phyloP scores from a whole-genome alignment of 2,888 invertebrate genomes.

The Synergus itoensis region DNA sequence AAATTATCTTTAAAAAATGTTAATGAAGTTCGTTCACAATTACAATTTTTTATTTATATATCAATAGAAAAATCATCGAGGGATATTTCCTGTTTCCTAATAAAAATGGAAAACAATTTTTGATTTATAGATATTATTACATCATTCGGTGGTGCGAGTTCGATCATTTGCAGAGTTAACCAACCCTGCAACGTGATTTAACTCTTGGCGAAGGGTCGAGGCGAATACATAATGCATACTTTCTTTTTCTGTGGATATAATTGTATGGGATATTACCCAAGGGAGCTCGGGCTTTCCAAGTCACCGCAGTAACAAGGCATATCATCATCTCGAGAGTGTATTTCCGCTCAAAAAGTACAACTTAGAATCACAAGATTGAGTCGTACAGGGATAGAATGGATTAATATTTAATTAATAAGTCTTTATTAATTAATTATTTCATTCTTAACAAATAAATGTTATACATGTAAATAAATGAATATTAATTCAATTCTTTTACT shows the following conservation, averaged over 20 bases:
- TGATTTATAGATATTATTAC: neutral
- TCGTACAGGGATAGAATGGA: too few species aligned
- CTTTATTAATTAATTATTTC: too few species aligned
- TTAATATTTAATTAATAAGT: too few species aligned
- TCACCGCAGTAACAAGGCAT: constrained; percentile 75
- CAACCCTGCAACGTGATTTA: constrained; percentile 75
- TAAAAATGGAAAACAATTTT: constrained; percentile 1
- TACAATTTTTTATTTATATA: too few species aligned
- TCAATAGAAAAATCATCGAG: neutral
- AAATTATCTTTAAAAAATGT: neutral
- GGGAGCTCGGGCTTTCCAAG: constrained; percentile 68
- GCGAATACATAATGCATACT: constrained; percentile 73
- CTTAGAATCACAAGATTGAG: constrained; percentile 8
- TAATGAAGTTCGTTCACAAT: too few species aligned
- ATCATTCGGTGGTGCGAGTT: constrained; percentile 41
- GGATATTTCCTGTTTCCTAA: neutral
- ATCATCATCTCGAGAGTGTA: constrained; percentile 66
- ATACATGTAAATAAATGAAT: neutral
- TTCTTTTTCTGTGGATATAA: constrained; percentile 72
- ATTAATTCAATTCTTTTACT: neutral
- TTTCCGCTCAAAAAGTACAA: constrained; percentile 35
- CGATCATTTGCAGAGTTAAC: constrained; percentile 75
- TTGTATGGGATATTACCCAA: constrained; percentile 76
- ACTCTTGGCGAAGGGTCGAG: constrained; percentile 46
- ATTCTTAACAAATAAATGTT: neutral